phyloP scores from a whole-genome alignment of 2,113 vertebrate genomes.

The Ciconia stormi region DNA sequence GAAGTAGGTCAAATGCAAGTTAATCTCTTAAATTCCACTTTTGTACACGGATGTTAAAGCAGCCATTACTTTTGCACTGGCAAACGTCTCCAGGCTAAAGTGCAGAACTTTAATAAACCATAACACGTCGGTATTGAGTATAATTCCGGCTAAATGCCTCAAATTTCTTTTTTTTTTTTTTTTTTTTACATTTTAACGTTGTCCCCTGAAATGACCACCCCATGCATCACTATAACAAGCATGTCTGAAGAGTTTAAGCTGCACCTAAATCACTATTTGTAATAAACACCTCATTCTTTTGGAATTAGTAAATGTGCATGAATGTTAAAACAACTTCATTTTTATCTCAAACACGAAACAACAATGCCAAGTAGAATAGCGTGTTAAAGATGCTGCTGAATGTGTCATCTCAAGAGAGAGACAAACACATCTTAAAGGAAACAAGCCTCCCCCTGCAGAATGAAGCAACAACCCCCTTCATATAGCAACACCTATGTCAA shows the following conservation, averaged over 20 bases:
- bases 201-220: neutral
- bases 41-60: conserved; percentile 73
- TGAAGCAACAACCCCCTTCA: neutral
- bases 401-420: neutral
- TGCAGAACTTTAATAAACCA: conserved; percentile 69
- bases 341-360: neutral
- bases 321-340: neutral
- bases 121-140: conserved; percentile 42
- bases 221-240: neutral
- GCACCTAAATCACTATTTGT: neutral
- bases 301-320: neutral
- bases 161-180: neutral
- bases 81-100: conserved; percentile 71
- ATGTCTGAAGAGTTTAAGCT: neutral
- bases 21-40: conserved; percentile 86
- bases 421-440: neutral
- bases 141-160: conserved; percentile 53
- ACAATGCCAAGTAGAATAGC: neutral
- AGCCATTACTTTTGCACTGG: conserved; percentile 63
- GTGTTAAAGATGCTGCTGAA: neutral
- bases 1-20: conserved; percentile 85
- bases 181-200: neutral
- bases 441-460: conserved; percentile 13
- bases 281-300: neutral
- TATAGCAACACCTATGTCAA: neutral